Evolutionary conservation across 2,113 vertebrate genomes (phyloP).

Genomic region (Rostratula benghalensis): DNA sequence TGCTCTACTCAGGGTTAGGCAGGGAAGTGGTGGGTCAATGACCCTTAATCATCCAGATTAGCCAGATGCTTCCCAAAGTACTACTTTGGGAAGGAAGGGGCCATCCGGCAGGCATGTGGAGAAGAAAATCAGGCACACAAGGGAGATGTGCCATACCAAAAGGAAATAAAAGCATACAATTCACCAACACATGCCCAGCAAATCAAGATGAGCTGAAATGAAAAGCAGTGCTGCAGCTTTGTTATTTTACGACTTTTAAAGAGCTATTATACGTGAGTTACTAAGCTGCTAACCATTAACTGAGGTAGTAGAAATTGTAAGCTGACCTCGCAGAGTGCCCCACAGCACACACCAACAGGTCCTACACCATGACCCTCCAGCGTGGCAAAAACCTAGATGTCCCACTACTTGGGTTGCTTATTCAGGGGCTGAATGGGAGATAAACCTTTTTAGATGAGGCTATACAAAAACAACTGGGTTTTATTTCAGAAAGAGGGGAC

Average conservation of each 20-base stretch:
- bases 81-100: background rate
- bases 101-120: background rate
- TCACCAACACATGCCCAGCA: background rate
- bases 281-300: background rate
- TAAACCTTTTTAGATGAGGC: background rate
- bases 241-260: background rate
- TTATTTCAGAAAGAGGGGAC: background rate
- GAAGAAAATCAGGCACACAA: background rate
- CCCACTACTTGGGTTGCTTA: background rate
- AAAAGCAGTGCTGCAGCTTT: background rate
- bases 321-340: background rate
- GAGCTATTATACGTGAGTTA: background rate
- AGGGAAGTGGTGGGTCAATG: background rate
- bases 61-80: background rate
- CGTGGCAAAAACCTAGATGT: accelerated
- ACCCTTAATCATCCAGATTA: background rate
- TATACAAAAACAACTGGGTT: background rate
- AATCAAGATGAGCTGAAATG: background rate
- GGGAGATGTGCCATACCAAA: background rate
- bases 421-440: background rate
- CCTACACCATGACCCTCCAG: no score
- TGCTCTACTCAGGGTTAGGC: accelerated
- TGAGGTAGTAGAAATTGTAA: background rate
- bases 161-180: background rate
- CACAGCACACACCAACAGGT: background rate